Evolutionary conservation across 2,888 invertebrate species (phyloP), one percentile per base, ranked within the genome.

Genomic region (Acanthosepion esculentum): DNA sequence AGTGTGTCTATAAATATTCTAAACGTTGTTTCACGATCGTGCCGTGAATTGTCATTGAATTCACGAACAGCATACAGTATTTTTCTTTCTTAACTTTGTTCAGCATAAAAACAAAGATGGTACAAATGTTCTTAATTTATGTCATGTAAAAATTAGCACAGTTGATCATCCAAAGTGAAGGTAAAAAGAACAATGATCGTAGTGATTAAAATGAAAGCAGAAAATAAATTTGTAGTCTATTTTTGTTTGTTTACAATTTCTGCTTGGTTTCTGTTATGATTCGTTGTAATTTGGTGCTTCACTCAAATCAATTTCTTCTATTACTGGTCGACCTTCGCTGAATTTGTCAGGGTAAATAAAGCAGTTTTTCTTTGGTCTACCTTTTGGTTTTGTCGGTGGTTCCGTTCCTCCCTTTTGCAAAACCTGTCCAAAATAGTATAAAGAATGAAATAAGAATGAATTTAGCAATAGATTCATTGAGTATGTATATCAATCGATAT

Each of bases 351-450:
- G 91, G 7, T 59, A 48, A 23, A 95, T 95, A n/a, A 95, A 91
- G 95, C 96, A 95, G 95, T 96, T 96, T 95, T 97, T 97, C 95
- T 97, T 97, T 8, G 97, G 97, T 94, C 97, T 95, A 12, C 97
- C 97, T 96, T 97, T 97, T 10, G 97, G 97, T 95, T 97, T 97
- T 6, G 97, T 97, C 1, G 97, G 97, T 15, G 97, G 96, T 94
- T 97, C 97, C 20, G 96, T 96, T 59, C 97, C 97, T 0, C 97
- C 97, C 48, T 96, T 97, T 96, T 97, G 96, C 95, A 97, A 95
- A 7, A 97, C 97, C 97, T 97, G 53, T 18, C 8, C 18, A 48
- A 93, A 93, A 23, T 18, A 50, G 12, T 5, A 50, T 10, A 29
- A 93, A 48, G 33, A 78, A n/a, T 78, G 78, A 78, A n/a, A 78